phyloP scores from a whole-genome alignment of 2,888 invertebrate genomes.

The Prenolepis imparis region DNA sequence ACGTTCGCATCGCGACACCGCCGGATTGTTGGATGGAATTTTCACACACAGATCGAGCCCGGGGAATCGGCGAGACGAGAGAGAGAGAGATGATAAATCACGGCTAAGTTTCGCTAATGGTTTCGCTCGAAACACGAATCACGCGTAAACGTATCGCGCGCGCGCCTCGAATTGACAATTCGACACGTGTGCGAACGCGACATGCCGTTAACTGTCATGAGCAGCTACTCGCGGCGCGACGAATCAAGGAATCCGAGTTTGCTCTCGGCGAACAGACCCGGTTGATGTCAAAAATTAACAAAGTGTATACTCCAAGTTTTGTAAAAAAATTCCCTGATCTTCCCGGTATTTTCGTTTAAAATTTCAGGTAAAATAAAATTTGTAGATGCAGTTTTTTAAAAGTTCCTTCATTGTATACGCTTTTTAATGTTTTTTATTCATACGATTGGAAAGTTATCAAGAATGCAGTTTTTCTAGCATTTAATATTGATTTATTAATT shows the following conservation, averaged over 20 bases:
- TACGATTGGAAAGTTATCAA: too few relatives aligned
- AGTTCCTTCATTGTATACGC: too few relatives aligned
- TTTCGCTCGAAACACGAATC: slow-evolving; percentile 53
- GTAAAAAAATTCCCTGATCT: too few relatives aligned
- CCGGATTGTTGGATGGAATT: slow-evolving; percentile 34
- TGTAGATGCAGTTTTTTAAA: too few relatives aligned
- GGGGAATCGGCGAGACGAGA: slow-evolving; percentile 54
- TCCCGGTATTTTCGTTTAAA: too few relatives aligned
- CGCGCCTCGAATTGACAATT: slow-evolving; percentile 63
- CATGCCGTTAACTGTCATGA: slow-evolving; percentile 62
- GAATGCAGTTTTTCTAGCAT: too few relatives aligned
- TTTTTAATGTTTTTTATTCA: too few relatives aligned
- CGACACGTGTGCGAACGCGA: slow-evolving; percentile 61
- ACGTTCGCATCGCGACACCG: slow-evolving; percentile 50
- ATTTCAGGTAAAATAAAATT: too few relatives aligned
- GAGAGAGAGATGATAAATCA: slow-evolving; percentile 65
- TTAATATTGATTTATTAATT: too few relatives aligned
- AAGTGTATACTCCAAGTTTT: too few relatives aligned
- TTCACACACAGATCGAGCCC: slow-evolving; percentile 58
- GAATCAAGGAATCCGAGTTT: slow-evolving; percentile 31
- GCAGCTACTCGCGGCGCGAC: slow-evolving; percentile 30
- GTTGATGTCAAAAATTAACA: too few relatives aligned
- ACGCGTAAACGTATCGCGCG: slow-evolving; percentile 35
- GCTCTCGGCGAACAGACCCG: not conserved
- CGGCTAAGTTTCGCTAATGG: slow-evolving; percentile 60